These are phyloP conservation scores for Lynx canadensis DNA, from an alignment of 2,113 vertebrate genomes.

Conservation along the genomic window DNA sequence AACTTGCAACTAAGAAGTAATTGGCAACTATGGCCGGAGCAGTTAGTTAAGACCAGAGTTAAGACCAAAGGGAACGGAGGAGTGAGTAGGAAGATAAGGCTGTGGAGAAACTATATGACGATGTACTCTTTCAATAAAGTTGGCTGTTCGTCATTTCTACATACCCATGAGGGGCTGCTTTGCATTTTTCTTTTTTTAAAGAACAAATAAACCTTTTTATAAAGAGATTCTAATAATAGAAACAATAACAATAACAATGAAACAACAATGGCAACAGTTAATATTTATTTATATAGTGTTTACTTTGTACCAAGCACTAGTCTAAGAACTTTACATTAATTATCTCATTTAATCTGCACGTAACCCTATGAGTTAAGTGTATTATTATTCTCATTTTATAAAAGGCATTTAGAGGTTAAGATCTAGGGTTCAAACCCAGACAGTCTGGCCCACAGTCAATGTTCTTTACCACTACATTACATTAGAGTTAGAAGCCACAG, in stretches of 20 bases:
- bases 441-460: neutral
- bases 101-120: neutral
- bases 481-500: neutral
- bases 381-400: slow-evolving; percentile 30
- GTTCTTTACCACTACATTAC: neutral
- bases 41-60: neutral
- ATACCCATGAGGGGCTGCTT: neutral
- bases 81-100: neutral
- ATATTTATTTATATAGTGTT: slow-evolving; percentile 42
- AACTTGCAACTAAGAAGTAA: neutral
- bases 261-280: neutral
- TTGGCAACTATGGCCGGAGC: neutral
- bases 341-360: slow-evolving; percentile 33
- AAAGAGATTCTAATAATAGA: neutral
- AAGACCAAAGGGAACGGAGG: neutral
- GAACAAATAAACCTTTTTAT: slow-evolving; percentile 25
- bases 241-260: neutral
- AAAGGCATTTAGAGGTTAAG: slow-evolving; percentile 48
- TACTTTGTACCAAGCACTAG: slow-evolving; percentile 2
- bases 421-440: neutral
- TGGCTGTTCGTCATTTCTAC: neutral
- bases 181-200: neutral
- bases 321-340: slow-evolving; percentile 16
- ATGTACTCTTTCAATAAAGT: neutral
- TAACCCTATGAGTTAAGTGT: neutral